A percentile compares a stretch with the other conserved stretches of the same genome.
These are phyloP conservation scores for Crotophaga sulcirostris DNA, from an alignment of 2,113 vertebrate species.

Conservation along the genomic window DNA sequence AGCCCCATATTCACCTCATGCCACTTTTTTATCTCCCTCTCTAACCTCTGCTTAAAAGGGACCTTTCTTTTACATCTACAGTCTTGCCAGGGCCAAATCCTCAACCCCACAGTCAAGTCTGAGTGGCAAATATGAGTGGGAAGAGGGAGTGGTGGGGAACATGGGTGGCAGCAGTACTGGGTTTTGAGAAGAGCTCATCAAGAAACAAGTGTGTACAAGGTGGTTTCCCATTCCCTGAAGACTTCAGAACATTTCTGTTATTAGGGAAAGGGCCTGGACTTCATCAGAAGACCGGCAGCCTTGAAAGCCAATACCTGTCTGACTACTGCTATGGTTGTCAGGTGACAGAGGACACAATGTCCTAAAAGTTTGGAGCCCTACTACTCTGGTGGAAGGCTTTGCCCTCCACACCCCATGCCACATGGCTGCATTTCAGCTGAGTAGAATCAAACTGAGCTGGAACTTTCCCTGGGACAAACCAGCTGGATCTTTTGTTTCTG, in stretches of 20 bases:
- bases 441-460: not conserved
- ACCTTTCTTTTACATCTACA: not conserved
- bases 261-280: not conserved
- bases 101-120: not conserved
- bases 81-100: not conserved
- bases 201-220: not conserved
- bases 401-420: too few species aligned
- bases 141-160: not conserved
- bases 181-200: not conserved
- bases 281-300: not conserved
- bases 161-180: not conserved
- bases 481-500: not conserved
- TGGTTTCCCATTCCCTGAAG: not conserved
- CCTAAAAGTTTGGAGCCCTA: not conserved
- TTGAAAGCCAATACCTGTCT: not conserved
- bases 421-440: not conserved
- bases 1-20: not conserved
- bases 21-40: not conserved
- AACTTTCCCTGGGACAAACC: not conserved
- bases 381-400: not conserved
- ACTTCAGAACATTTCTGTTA: not conserved
- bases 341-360: rapidly evolving
- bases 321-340: not conserved
- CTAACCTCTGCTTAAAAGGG: not conserved
- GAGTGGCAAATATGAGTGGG: not conserved